Conservation (phyloP, 1,140 invertebrate genomes). For the Stenopsyche tienmushanensis region DNA sequence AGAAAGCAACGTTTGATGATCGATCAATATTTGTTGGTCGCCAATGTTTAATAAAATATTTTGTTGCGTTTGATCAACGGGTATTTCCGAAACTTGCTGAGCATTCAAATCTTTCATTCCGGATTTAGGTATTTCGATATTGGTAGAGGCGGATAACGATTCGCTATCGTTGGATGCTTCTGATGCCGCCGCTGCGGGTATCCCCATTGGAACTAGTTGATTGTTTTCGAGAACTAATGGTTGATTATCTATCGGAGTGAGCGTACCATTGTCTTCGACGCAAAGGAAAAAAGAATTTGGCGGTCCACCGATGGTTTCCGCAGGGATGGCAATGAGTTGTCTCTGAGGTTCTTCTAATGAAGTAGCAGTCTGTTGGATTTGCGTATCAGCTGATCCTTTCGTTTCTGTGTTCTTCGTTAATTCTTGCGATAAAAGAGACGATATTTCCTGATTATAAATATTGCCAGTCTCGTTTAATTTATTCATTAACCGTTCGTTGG, state of each 20-base stretch:
- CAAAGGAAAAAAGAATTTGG: constrained; percentile 62
- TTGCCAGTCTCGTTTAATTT: background rate
- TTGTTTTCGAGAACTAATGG: constrained; percentile 61
- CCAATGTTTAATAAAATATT: constrained; percentile 50
- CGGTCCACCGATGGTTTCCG: constrained; percentile 65
- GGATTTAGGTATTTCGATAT: background rate
- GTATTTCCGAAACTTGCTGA: constrained; percentile 18
- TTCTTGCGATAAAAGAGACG: background rate
- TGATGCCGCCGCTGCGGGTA: background rate
- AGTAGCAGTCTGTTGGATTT: background rate
- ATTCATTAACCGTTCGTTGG: background rate
- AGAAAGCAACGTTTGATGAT: constrained; percentile 41
- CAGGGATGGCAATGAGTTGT: constrained; percentile 67
- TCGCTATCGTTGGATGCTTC: too few species aligned
- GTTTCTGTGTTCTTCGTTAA: background rate
- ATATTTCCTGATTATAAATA: background rate
- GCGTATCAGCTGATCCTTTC: background rate
- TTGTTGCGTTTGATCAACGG: constrained; percentile 19
- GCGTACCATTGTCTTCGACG: constrained; percentile 67
- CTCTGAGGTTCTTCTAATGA: constrained; percentile 50
- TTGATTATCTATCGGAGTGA: constrained; percentile 70
- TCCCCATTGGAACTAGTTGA: constrained; percentile 57
- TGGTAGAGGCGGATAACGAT: background rate
- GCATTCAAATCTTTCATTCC: constrained; percentile 12
- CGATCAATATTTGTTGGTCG: constrained; percentile 42